Conservation (phyloP, 2,888 invertebrate species). For the Dorcus hopei region DNA sequence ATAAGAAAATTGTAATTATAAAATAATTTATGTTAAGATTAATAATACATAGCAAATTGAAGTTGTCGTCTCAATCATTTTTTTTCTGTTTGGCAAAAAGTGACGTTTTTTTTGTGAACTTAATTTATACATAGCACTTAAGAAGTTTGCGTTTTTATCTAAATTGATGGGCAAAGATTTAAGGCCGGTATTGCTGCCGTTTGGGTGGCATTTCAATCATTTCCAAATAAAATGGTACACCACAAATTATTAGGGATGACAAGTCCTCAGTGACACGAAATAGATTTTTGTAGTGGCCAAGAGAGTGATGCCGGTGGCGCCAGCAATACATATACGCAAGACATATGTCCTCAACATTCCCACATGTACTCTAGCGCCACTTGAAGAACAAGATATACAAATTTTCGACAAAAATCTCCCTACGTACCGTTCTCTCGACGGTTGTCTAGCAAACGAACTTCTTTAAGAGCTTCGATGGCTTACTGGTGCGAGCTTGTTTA, state of each 20-base stretch:
- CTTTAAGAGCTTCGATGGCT: background rate
- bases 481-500: background rate
- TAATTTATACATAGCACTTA: too few relatives aligned
- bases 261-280: slow-evolving; percentile 14
- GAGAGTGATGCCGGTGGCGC: slow-evolving; percentile 33
- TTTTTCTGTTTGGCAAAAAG: too few relatives aligned
- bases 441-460: background rate
- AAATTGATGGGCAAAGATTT: too few relatives aligned
- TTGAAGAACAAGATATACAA: slow-evolving; percentile 30
- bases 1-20: too few relatives aligned
- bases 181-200: background rate
- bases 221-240: slow-evolving; percentile 8
- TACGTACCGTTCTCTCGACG: background rate
- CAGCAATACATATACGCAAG: slow-evolving; percentile 25
- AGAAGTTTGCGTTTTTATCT: too few relatives aligned
- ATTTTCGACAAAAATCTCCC: background rate
- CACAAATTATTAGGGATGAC: slow-evolving; percentile 15
- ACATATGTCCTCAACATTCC: slow-evolving; percentile 38
- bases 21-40: too few relatives aligned
- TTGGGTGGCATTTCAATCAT: slow-evolving; percentile 17
- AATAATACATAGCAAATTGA: too few relatives aligned
- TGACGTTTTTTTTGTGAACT: too few relatives aligned
- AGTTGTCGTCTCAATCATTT: too few relatives aligned
- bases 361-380: slow-evolving; percentile 38
- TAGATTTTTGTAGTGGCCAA: slow-evolving; percentile 18